Percentiles rank a stretch among this genome's conserved stretches.
phyloP scores from a whole-genome alignment of 1,140 invertebrate genomes.

The Globodera rostochiensis region DNA sequence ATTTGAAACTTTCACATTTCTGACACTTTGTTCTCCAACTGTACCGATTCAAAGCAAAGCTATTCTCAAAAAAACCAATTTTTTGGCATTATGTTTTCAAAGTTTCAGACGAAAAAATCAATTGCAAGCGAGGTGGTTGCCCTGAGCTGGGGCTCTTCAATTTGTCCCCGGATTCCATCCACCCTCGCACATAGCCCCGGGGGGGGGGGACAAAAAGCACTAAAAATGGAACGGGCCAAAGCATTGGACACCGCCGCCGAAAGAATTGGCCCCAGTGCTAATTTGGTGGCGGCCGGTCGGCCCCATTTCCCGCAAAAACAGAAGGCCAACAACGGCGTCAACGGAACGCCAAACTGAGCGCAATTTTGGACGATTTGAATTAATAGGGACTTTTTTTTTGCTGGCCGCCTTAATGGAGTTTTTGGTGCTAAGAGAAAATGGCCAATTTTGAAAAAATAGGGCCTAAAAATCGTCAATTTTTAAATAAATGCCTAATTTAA shows the following conservation, averaged over 20 bases:
- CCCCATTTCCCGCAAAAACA: no score
- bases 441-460: slow-evolving; percentile 20
- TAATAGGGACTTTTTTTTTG: not conserved
- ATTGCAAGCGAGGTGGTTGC: no score
- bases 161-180: not conserved
- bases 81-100: not conserved
- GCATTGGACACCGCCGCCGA: not conserved
- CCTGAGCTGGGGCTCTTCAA: not conserved
- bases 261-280: not conserved
- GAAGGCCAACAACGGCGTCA: not conserved
- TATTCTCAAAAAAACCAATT: not conserved
- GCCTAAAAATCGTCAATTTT: no score
- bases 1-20: no score
- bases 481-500: no score
- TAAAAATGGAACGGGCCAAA: not conserved
- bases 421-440: slow-evolving; percentile 4
- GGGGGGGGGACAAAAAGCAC: no score
- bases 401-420: not conserved
- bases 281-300: not conserved
- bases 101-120: not conserved
- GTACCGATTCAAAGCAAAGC: no score
- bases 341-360: not conserved
- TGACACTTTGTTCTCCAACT: no score
- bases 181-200: not conserved
- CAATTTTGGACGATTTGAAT: not conserved